These are phyloP conservation scores for Hypselothyrea guttata DNA, from an alignment of 2,888 invertebrate species.

Conservation along the genomic window DNA sequence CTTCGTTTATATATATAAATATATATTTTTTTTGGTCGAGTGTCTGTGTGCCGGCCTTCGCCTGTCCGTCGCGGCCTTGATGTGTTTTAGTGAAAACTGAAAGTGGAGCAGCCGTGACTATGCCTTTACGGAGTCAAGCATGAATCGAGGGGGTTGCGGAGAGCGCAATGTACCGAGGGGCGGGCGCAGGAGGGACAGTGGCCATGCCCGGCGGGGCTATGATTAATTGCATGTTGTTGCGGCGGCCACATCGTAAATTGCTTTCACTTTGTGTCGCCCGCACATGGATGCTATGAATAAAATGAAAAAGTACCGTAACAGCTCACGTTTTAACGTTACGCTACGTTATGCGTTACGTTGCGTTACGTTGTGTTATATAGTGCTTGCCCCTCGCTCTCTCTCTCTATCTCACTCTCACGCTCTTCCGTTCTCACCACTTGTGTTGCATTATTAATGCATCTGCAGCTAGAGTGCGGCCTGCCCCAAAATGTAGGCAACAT, in stretches of 20 bases:
- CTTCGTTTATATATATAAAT: neutral
- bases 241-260: constrained; percentile 63
- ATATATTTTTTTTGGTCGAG: neutral
- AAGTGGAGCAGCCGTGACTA: constrained; percentile 43
- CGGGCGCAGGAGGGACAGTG: neutral
- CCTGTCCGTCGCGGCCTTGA: constrained; percentile 42
- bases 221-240: constrained; percentile 68
- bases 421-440: constrained; percentile 33
- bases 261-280: constrained; percentile 50
- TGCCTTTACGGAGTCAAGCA: constrained; percentile 11
- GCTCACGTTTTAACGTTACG: constrained; percentile 20
- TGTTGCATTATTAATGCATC: constrained; percentile 71
- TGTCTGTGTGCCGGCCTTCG: constrained; percentile 25
- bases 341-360: constrained; percentile 14
- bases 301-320: constrained; percentile 9
- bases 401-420: neutral
- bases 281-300: constrained; percentile 55
- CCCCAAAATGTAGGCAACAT: constrained; percentile 29
- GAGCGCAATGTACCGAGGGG: neutral
- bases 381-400: neutral
- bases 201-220: constrained; percentile 25
- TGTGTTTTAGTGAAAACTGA: constrained; percentile 17
- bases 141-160: neutral
- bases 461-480: constrained; percentile 40
- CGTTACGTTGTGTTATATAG: too few relatives aligned